These are phyloP conservation scores for Schizothorax lantsangensis DNA, from an alignment of 2,797 vertebrate species.

Conservation along the genomic window DNA sequence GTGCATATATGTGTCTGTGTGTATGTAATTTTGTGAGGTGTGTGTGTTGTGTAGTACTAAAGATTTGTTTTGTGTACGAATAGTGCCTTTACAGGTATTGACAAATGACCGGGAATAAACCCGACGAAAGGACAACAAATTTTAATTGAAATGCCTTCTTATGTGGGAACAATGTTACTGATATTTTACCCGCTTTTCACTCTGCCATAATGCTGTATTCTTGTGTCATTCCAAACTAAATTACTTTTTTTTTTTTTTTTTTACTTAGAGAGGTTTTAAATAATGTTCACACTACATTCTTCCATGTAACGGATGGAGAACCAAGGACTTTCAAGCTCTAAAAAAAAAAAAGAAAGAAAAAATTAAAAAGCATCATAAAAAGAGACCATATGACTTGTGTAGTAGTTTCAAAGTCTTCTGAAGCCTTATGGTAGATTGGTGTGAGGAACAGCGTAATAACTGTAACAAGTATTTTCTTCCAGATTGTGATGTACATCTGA, in stretches of 20 bases:
- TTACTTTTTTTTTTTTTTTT: background rate
- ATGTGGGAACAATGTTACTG: background rate
- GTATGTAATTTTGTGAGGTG: constrained; percentile 39
- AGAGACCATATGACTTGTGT: background rate
- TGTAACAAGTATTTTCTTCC: background rate
- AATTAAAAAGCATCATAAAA: background rate
- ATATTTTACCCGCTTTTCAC: background rate
- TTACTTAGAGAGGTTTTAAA: background rate
- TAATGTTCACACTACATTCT: background rate
- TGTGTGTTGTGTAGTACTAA: constrained; percentile 42
- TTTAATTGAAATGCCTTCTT: background rate
- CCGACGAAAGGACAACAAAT: background rate
- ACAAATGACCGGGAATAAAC: constrained; percentile 43
- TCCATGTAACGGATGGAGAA: background rate
- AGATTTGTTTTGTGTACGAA: constrained; percentile 51
- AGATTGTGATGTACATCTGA: background rate
- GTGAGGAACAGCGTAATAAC: background rate
- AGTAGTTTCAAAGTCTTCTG: background rate
- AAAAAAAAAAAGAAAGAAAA: background rate
- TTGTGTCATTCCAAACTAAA: background rate
- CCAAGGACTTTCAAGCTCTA: background rate
- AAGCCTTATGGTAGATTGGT: background rate
- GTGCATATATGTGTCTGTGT: constrained; percentile 33
- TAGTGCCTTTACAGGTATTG: constrained; percentile 58
- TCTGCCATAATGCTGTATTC: background rate